Percentiles rank a stretch among this genome's conserved stretches.
These are phyloP conservation scores for Trichoplusia ni DNA, from an alignment of 1,140 invertebrate genomes.

Conservation along the genomic window DNA sequence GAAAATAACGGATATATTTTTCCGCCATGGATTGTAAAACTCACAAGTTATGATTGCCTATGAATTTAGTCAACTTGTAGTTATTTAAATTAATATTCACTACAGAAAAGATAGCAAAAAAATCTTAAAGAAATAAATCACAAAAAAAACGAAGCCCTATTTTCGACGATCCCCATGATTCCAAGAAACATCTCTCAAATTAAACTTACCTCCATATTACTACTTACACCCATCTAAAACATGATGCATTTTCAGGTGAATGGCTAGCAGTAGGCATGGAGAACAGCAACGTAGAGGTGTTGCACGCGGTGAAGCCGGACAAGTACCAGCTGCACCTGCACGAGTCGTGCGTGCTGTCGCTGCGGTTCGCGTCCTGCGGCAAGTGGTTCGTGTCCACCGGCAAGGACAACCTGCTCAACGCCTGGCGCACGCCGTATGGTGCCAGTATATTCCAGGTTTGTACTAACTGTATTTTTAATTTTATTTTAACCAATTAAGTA, in stretches of 20 bases:
- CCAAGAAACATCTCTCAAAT: too few species aligned
- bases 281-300: slow-evolving; percentile 97
- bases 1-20: too few species aligned
- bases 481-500: background rate
- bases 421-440: slow-evolving; percentile 98
- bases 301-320: slow-evolving; percentile 96
- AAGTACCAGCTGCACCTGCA: slow-evolving; percentile 95
- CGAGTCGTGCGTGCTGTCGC: slow-evolving; percentile 40
- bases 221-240: too few species aligned
- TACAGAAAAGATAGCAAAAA: too few species aligned
- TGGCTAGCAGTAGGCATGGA: slow-evolving; percentile 99
- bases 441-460: slow-evolving; percentile 99
- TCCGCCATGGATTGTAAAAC: too few species aligned
- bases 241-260: slow-evolving; percentile 83
- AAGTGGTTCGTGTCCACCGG: slow-evolving; percentile 42
- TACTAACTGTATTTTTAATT: background rate
- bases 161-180: too few species aligned
- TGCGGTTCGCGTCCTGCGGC: slow-evolving; percentile 37
- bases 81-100: too few species aligned
- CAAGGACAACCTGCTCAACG: slow-evolving; percentile 88
- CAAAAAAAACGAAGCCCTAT: too few species aligned
- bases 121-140: too few species aligned
- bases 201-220: too few species aligned
- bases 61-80: too few species aligned
- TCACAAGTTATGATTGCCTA: too few species aligned